phyloP scores from a whole-genome alignment of 1,140 invertebrate genomes.

The Colletes gigas region DNA sequence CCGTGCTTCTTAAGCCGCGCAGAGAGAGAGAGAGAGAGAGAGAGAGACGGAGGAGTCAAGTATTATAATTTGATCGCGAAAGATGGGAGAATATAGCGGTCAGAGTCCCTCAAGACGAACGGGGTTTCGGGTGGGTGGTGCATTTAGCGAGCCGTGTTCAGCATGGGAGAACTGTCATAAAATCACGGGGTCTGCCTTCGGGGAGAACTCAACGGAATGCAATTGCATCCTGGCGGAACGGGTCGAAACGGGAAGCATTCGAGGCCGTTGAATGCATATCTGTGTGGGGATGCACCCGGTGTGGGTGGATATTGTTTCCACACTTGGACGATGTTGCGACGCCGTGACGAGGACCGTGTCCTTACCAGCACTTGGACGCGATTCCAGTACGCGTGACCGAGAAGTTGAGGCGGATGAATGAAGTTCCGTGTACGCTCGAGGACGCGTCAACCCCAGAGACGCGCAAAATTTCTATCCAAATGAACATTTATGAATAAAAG shows the following conservation, averaged over 20 bases:
- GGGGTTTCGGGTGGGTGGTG: too few relatives aligned
- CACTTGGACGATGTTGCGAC: background rate
- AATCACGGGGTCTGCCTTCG: background rate
- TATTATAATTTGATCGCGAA: slow-evolving; percentile 17
- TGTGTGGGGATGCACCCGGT: slow-evolving; percentile 1
- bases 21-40: too few relatives aligned
- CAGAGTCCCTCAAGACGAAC: background rate
- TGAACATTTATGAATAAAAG: too few relatives aligned
- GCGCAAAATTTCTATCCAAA: too few relatives aligned
- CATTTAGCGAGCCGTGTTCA: background rate
- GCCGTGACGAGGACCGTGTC: background rate
- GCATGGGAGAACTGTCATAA: background rate
- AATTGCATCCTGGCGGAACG: slow-evolving; percentile 1
- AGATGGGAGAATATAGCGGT: background rate
- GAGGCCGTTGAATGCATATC: slow-evolving; percentile 23
- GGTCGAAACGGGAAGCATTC: slow-evolving; percentile 25
- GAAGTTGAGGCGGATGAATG: background rate
- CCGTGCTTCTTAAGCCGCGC: background rate
- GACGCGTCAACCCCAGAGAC: too few relatives aligned
- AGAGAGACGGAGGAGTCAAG: background rate
- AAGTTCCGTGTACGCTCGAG: background rate
- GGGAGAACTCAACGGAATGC: slow-evolving; percentile 17
- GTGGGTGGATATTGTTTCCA: slow-evolving; percentile 32
- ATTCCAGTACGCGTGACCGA: background rate
- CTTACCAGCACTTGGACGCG: background rate